These are phyloP conservation scores for Lagria hirta DNA, from an alignment of 2,888 invertebrate genomes.

Conservation along the genomic window DNA sequence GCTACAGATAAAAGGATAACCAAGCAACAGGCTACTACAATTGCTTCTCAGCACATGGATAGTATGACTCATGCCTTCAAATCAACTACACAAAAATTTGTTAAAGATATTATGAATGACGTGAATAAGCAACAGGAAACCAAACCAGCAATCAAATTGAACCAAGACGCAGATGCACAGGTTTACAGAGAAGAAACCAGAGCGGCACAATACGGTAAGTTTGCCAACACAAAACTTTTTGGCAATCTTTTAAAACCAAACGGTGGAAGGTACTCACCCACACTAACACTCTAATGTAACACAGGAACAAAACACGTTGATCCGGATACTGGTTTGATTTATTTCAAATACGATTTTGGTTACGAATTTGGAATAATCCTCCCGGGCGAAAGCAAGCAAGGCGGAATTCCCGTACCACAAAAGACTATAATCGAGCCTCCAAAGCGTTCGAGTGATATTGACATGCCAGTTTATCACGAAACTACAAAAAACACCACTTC, in stretches of 20 bases:
- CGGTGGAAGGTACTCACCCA: slow-evolving; percentile 1
- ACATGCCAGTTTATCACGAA: slow-evolving; percentile 70
- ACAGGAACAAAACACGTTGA: slow-evolving; percentile 75
- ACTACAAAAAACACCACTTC: slow-evolving; percentile 44
- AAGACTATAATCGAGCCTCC: slow-evolving; percentile 57
- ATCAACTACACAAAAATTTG: slow-evolving; percentile 68
- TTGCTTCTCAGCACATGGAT: slow-evolving; percentile 64
- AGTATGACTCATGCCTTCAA: slow-evolving; percentile 69
- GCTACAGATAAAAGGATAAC: slow-evolving; percentile 51
- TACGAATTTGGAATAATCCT: slow-evolving; percentile 75
- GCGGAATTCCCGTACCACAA: slow-evolving; percentile 52
- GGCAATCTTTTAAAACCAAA: neutral
- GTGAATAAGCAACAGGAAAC: slow-evolving; percentile 51
- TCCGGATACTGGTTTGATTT: slow-evolving; percentile 73
- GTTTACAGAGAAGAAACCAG: slow-evolving; percentile 71
- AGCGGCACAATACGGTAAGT: slow-evolving; percentile 71
- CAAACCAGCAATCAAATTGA: slow-evolving; percentile 56
- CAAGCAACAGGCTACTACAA: slow-evolving; percentile 54
- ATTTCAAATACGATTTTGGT: slow-evolving; percentile 81
- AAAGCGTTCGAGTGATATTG: slow-evolving; percentile 61
- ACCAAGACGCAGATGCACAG: slow-evolving; percentile 60
- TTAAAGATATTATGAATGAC: slow-evolving; percentile 65
- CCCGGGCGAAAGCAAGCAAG: slow-evolving; percentile 65
- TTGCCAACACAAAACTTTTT: neutral
- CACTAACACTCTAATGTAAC: slow-evolving; percentile 3